Evolutionary conservation across 2,888 invertebrate genomes (phyloP), one percentile per base, ranked within the genome.

Genomic region (Lepetodrilus schrolli): DNA sequence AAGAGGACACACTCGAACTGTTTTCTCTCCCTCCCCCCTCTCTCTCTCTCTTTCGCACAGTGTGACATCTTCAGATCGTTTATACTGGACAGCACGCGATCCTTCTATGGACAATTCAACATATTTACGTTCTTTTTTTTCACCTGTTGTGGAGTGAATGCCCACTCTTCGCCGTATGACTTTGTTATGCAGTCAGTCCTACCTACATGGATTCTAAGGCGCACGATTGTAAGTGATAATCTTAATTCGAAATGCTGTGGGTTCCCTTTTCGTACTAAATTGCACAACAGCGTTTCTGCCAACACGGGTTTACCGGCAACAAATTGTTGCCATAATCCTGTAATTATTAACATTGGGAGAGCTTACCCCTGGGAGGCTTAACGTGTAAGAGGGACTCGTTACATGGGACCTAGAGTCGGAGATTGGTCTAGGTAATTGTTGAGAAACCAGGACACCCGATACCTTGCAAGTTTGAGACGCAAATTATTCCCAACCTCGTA

Each of bases 251-350:
- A n/a, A 58, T 34, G 43, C 58, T 58, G 58, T 30, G 8, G 8
- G 58, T 30, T 17, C 58, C 58, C 48, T n/a, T 58, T 43, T 7
- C 43, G 58, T 58, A 23, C 17, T 58, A 17, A 23, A 58, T 58
- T 58, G 58, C 58, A 58, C 30, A 58, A 58, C 58, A 23, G 58
- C 58, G 30, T 30, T 58, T 58, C 26, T 58, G 58, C 58, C 58
- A 26, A 26, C 34, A 34, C 26, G 3, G 58, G 58, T 34, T 58
- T 58, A 58, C 34, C 58, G 10, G 26, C 26, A 34, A 58, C 58
- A 58, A 58, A 58, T 58, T 58, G 58, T 30, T 58, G 58, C 26
- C 34, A 58, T 58, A 58, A 58, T 58, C 58, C 58, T 26, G 58
- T 58, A 58, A 58, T 58, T 58, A 58, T 58, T 58, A 58, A 58